Evolutionary conservation across 2,888 invertebrate species (phyloP), one percentile per base, ranked within the genome.

Genomic region (Trypoxylon attenuatum): DNA sequence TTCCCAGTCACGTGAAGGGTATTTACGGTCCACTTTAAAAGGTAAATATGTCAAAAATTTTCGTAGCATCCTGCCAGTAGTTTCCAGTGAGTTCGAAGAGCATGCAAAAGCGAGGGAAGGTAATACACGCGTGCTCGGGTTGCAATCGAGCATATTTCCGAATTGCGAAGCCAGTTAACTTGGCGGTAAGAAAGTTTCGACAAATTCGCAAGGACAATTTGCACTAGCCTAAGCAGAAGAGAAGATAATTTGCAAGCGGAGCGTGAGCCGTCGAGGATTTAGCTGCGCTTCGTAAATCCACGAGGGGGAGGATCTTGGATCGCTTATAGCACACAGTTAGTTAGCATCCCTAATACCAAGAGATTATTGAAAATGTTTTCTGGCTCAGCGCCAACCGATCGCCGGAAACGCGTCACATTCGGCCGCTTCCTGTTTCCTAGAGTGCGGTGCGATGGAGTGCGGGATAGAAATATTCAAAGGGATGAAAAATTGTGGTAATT

Each of bases 401-500:
- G 49, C 29, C 39, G 54, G 23, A 38, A 52, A 22, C 41, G 22
- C 8, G 45, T 52, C 39, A 45, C 63, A 46, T 45, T 53, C 52
- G 18, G 49, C 42, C 54, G 38, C 16, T 29, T 27, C n/a, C 25
- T 51, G 13, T 53, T 60, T 39, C 52, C 51, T 29, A n/a, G n/a
- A n/a, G n/a, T n/a, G n/a, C n/a, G n/a, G n/a, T n/a, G n/a, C n/a
- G n/a, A n/a, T n/a, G n/a, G n/a, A n/a, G n/a, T n/a, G 19, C 18
- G 16, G 45, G 23, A 15, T 16, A 22, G 18, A 39, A 38, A 41
- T 46, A 38, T 47, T 39, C 55, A 10, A 58, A 52, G 42, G 41
- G 33, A n/a, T 18, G 59, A 50, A 63, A 53, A 52, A 63, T 59
- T 50, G 59, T 16, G 43, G 63, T 45, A 61, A 56, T 65, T 64